Base-by-base conservation (phyloP, 2,113 vertebrate genomes). In the Oryzias woworae region DNA sequence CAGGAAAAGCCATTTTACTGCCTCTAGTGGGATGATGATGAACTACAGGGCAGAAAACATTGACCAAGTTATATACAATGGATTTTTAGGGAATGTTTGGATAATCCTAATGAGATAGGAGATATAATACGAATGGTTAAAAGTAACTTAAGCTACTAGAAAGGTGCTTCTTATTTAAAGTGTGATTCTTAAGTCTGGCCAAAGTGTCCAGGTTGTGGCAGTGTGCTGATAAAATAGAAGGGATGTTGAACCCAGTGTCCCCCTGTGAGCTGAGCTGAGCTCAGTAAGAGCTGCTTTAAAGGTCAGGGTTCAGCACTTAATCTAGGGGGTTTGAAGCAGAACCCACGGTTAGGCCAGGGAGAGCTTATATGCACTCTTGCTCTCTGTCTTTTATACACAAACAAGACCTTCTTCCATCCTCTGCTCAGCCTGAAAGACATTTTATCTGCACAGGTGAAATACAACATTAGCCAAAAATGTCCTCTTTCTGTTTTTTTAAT, bases 251-350 rank as follows among this genome's bases (percentile, higher is more conserved):
- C 63, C 53, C 36, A 72, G 56, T 18, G 4, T 28, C 54, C 62
- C 65, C 68, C 53, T 44, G 57, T 58, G 74, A 78, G 68, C 65
- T 59, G 56, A n/a, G 2, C 59, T 36, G 59, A 72, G 82, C 80
- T 73, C 82, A 80, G 72, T 76, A 71, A 63, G 64, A 69, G 69
- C 78, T 77, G 82, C 73, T 84, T 73, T 73, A 79, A 85, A 88
- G 81, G 87, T 87, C 70, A 85, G 62, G 54, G 83, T 75, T 75
- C 75, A 79, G 75, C 77, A 84, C 76, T 86, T 85, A 79, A 87
- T 87, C 84, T 82, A 69, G 57, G 80, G 59, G 66, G 58, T 28
- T 57, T 81, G 78, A 77, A 80, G 79, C 56, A 36, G 59, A 85
- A 78, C 66, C 68, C 70, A 68, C 24, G 57, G 42, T 69, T 71